Evolutionary conservation across 2,113 vertebrate species (phyloP).

Genomic region (Chionodraco myersi): DNA sequence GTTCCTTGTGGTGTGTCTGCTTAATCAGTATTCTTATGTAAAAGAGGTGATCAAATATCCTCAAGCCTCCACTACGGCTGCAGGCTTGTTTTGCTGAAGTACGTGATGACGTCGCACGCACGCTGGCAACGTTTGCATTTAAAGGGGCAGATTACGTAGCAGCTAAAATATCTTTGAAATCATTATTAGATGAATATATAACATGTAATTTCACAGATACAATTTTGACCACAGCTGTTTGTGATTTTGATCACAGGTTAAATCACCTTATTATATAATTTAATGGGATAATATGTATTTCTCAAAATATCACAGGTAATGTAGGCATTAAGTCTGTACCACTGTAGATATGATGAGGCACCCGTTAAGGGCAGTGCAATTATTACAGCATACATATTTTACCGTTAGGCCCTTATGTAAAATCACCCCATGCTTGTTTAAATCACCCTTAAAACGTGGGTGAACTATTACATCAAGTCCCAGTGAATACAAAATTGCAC

Average conservation of each 20-base stretch:
- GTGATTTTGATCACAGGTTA: not conserved
- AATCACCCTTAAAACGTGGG: not conserved
- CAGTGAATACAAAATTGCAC: not conserved
- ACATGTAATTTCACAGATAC: not conserved
- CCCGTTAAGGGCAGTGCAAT: not conserved
- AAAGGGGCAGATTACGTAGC: slow-evolving; percentile 53
- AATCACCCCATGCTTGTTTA: not conserved
- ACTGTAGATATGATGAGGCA: not conserved
- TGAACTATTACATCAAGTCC: not conserved
- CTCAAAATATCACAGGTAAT: not conserved
- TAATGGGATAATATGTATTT: not conserved
- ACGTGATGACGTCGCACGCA: slow-evolving; percentile 54
- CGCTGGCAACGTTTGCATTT: slow-evolving; percentile 16
- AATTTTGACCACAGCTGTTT: not conserved
- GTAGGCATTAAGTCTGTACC: too few relatives aligned
- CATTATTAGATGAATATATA: not conserved
- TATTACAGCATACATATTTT: not conserved
- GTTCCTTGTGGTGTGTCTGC: not conserved
- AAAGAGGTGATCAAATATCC: not conserved
- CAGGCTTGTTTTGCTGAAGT: not conserved
- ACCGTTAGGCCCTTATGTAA: not conserved
- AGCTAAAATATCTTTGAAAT: slow-evolving; percentile 5
- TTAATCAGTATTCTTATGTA: not conserved
- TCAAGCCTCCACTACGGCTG: not conserved
- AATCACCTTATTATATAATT: not conserved